Evolutionary conservation across 2,113 vertebrate genomes (phyloP).

Genomic region (Pelmatolapia mariae): DNA sequence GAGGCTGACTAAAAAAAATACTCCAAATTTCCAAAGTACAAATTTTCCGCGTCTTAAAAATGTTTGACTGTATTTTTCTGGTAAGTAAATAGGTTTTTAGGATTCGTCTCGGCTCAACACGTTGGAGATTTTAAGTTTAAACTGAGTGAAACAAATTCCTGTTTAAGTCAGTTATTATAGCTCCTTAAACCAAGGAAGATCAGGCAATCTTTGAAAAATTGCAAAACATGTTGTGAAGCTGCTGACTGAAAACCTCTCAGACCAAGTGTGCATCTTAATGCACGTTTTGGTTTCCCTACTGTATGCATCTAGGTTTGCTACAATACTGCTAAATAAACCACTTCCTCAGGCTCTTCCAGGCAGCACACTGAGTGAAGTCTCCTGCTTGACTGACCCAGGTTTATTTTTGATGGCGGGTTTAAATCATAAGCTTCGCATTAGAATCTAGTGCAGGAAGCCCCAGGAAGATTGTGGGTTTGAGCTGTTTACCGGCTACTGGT

Average conservation of each 20-base stretch:
- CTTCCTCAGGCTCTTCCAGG: slow-evolving; percentile 17
- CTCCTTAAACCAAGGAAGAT: background rate
- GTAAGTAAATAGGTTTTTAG: background rate
- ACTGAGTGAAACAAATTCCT: rapidly evolving
- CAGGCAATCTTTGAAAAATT: background rate
- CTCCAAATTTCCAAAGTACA: background rate
- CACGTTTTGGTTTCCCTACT: background rate
- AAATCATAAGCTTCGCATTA: background rate
- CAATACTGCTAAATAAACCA: slow-evolving; percentile 26
- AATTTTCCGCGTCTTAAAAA: rapidly evolving
- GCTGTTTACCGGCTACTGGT: background rate
- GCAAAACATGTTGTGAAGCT: background rate
- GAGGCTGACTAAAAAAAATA: background rate
- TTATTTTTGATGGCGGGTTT: background rate
- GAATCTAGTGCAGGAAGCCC: background rate
- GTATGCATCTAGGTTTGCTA: background rate
- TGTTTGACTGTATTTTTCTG: background rate
- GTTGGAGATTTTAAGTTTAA: background rate
- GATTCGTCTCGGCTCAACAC: rapidly evolving
- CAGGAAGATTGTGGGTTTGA: background rate
- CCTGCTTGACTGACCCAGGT: background rate
- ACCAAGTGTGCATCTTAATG: background rate
- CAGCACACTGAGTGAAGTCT: background rate
- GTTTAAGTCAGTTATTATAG: background rate
- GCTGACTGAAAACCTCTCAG: background rate